Conservation (phyloP, 2,113 vertebrate species). For the Arvicanthis niloticus region DNA sequence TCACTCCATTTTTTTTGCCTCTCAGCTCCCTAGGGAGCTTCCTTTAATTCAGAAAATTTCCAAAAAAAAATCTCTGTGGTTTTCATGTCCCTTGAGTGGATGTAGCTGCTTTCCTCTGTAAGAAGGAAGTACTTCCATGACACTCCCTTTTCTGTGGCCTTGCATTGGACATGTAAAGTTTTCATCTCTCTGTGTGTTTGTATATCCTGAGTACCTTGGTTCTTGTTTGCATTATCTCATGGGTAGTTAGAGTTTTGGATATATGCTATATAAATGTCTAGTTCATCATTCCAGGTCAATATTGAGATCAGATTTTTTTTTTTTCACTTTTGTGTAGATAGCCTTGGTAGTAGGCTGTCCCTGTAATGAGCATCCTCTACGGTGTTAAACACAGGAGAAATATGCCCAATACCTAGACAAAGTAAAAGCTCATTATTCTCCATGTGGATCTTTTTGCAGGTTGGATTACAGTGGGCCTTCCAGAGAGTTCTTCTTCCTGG, state of each 20-base stretch:
- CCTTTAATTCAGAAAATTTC: background rate
- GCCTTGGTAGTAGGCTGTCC: background rate
- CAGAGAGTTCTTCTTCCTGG: conserved; percentile 98
- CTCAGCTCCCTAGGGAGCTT: background rate
- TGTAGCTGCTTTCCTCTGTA: background rate
- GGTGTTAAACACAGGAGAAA: conserved; percentile 7
- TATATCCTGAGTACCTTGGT: background rate
- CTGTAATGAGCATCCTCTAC: background rate
- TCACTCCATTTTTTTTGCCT: background rate
- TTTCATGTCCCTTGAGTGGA: background rate
- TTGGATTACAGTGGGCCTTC: conserved; percentile 99
- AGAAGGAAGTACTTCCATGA: background rate
- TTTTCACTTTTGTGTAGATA: background rate
- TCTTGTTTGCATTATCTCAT: background rate
- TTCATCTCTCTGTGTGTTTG: background rate
- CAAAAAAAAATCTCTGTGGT: background rate
- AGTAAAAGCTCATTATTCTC: conserved; percentile 21
- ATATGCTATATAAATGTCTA: background rate
- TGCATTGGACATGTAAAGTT: background rate
- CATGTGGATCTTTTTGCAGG: conserved; percentile 86
- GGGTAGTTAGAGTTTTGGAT: background rate
- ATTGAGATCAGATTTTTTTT: background rate
- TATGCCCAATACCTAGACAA: background rate
- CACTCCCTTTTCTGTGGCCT: background rate
- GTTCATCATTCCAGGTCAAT: background rate